Conservation (phyloP, 2,888 invertebrate genomes). For the Pegoplata infirma region DNA sequence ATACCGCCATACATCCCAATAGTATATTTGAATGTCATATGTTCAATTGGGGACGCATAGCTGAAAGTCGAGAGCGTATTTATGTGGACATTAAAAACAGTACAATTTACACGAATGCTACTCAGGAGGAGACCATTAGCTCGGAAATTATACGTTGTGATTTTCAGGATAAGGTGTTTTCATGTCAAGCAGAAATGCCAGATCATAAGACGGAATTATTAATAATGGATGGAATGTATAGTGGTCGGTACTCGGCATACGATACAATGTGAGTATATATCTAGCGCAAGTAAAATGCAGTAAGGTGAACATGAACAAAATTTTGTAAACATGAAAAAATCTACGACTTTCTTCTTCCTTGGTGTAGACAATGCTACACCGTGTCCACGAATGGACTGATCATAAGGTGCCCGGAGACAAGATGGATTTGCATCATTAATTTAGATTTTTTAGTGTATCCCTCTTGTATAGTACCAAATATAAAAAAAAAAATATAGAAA, state of each 20-base stretch:
- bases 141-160: conserved; percentile 64
- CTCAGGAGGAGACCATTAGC: conserved; percentile 54
- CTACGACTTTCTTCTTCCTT: no score
- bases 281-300: no score
- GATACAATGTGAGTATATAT: conserved; percentile 67
- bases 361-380: no score
- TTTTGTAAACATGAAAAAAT: no score
- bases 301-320: no score
- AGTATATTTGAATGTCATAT: conserved; percentile 67
- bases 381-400: no score
- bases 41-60: conserved; percentile 66
- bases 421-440: no score
- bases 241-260: conserved; percentile 66
- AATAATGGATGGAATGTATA: conserved; percentile 67
- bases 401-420: no score
- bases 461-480: no score
- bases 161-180: conserved; percentile 57
- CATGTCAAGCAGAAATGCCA: conserved; percentile 67
- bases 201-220: conserved; percentile 64
- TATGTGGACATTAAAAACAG: conserved; percentile 60
- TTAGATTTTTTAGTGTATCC: no score
- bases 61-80: conserved; percentile 66
- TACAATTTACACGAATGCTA: conserved; percentile 58
- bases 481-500: no score
- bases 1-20: conserved; percentile 63